Evolutionary conservation across 2,113 vertebrate genomes (phyloP).

Genomic region (Mastomys natalensis): DNA sequence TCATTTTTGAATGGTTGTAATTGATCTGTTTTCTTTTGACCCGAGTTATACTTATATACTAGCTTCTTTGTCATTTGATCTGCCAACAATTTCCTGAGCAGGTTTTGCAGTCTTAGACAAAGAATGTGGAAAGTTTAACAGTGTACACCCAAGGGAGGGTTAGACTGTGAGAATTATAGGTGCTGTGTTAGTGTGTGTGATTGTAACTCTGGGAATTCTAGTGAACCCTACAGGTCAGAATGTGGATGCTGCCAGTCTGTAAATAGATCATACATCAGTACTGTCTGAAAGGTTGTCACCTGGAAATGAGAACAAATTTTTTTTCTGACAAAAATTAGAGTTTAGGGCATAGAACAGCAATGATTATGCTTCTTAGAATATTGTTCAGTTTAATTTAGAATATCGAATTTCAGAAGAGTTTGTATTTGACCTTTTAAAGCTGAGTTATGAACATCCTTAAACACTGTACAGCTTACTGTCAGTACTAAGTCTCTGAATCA

Average conservation of each 20-base stretch:
- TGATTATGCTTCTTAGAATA: constrained; percentile 10
- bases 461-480: not conserved
- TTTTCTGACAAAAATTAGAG: not conserved
- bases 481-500: constrained; percentile 9
- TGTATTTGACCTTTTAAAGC: not conserved
- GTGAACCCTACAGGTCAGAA: not conserved
- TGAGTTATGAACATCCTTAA: constrained; percentile 34
- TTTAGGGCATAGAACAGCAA: not conserved
- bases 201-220: constrained; percentile 11
- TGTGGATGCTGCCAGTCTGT: not conserved
- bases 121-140: not conserved
- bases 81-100: not conserved
- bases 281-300: not conserved
- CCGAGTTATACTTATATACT: constrained; percentile 33
- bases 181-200: not conserved
- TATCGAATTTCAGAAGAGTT: constrained; percentile 15
- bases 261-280: not conserved
- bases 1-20: not conserved
- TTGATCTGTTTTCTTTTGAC: not conserved
- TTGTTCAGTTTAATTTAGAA: constrained; percentile 41
- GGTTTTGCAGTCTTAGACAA: not conserved
- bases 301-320: not conserved
- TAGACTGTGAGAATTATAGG: not conserved
- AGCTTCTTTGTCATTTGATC: constrained; percentile 15
- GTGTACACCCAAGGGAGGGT: not conserved